Conservation (phyloP, 2,113 vertebrate genomes). For the Paracanthobrama guichenoti region DNA sequence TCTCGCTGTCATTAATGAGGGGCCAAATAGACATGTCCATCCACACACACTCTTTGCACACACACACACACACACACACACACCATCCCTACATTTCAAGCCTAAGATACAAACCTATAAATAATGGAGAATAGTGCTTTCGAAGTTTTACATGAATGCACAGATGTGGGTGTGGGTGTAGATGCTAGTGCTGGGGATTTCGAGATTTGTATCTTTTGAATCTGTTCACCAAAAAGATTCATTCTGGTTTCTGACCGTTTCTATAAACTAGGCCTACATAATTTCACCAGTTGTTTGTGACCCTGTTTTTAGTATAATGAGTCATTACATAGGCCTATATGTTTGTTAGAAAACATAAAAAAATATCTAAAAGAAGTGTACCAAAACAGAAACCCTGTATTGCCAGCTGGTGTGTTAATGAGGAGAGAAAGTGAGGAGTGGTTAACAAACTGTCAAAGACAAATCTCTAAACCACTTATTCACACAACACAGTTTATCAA, state of each 20-base stretch:
- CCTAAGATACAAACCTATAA: conserved; percentile 61
- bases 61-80: neutral
- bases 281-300: neutral
- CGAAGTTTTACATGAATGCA: conserved; percentile 51
- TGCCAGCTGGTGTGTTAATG: conserved; percentile 25
- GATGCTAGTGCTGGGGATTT: conserved; percentile 20
- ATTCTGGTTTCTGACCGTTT: neutral
- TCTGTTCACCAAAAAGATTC: neutral
- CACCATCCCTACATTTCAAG: neutral
- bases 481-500: neutral
- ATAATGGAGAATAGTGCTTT: conserved; percentile 68
- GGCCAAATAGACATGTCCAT: conserved; percentile 63
- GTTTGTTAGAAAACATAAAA: neutral
- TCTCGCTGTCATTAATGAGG: conserved; percentile 73
- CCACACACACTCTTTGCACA: conserved; percentile 66
- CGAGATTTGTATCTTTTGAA: neutral
- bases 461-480: neutral
- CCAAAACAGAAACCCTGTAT: neutral
- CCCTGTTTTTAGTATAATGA: neutral
- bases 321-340: neutral
- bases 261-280: no score
- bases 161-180: neutral
- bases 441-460: neutral
- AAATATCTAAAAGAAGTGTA: neutral
- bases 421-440: conserved; percentile 25